These are phyloP conservation scores for Chloroceryle amazona DNA, from an alignment of 2,797 vertebrate genomes.

Conservation along the genomic window DNA sequence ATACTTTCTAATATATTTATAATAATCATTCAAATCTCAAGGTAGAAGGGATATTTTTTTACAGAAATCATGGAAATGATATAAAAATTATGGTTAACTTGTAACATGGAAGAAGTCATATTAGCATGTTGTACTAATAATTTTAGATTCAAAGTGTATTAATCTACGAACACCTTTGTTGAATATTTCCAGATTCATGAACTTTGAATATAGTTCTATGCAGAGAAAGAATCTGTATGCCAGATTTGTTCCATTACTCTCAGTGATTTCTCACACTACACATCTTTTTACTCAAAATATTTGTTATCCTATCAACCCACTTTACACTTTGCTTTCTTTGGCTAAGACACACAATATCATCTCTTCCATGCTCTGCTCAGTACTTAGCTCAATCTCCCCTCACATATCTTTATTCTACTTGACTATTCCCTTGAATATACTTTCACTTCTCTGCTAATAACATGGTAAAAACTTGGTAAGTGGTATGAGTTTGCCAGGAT, in stretches of 20 bases:
- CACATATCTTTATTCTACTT: background rate
- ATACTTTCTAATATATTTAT: background rate
- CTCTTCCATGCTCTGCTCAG: background rate
- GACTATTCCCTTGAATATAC: background rate
- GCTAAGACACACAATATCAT: background rate
- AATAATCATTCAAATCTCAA: background rate
- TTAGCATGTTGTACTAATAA: background rate
- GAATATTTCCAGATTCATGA: background rate
- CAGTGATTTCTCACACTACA: background rate
- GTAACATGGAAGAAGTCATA: background rate
- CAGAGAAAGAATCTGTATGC: background rate
- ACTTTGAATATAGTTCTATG: background rate
- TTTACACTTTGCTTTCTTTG: background rate
- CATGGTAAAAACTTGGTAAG: background rate
- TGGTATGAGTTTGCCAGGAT: background rate
- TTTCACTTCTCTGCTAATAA: conserved; percentile 1
- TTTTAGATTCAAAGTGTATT: background rate
- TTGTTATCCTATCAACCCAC: background rate
- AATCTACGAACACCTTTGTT: background rate
- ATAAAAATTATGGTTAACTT: background rate
- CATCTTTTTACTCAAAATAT: background rate
- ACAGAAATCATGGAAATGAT: background rate
- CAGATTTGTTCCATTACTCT: background rate
- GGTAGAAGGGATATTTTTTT: background rate
- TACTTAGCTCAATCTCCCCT: background rate